phyloP scores from a whole-genome alignment of 2,797 vertebrate species.

The Erethizon dorsatum region DNA sequence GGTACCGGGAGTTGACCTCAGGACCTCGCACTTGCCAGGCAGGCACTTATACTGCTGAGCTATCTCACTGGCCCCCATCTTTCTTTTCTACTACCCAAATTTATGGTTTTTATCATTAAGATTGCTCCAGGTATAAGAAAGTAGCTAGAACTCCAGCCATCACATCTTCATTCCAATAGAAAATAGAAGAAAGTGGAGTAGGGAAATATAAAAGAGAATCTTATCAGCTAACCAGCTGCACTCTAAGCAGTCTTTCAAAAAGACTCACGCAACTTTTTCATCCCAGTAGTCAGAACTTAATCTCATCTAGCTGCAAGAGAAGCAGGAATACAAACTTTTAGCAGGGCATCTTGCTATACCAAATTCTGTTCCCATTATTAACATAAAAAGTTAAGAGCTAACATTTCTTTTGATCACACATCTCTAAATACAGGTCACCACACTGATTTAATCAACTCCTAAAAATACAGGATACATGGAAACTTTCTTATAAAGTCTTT shows the following conservation, averaged over 20 bases:
- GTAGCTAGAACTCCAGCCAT: neutral
- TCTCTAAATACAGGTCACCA: constrained; percentile 1
- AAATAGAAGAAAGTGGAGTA: neutral
- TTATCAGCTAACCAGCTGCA: neutral
- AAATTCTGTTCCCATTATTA: neutral
- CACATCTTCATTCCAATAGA: neutral
- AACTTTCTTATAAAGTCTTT: neutral
- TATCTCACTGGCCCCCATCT: neutral
- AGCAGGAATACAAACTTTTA: constrained; percentile 32
- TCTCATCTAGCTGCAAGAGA: neutral
- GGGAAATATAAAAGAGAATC: neutral
- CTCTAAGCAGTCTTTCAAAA: neutral
- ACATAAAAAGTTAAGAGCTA: constrained; percentile 8
- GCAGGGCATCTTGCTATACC: neutral
- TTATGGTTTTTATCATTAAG: neutral
- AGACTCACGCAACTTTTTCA: constrained; percentile 10
- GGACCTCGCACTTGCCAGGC: too few species aligned
- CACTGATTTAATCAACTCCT: neutral
- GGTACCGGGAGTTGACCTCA: too few species aligned
- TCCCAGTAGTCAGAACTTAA: neutral
- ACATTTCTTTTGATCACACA: neutral
- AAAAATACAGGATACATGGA: neutral
- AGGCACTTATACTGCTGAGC: too few species aligned
- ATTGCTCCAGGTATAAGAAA: neutral
- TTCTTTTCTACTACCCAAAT: neutral